Evolutionary conservation across 1,140 invertebrate species (phyloP).

Genomic region (Ganaspis sp.): DNA sequence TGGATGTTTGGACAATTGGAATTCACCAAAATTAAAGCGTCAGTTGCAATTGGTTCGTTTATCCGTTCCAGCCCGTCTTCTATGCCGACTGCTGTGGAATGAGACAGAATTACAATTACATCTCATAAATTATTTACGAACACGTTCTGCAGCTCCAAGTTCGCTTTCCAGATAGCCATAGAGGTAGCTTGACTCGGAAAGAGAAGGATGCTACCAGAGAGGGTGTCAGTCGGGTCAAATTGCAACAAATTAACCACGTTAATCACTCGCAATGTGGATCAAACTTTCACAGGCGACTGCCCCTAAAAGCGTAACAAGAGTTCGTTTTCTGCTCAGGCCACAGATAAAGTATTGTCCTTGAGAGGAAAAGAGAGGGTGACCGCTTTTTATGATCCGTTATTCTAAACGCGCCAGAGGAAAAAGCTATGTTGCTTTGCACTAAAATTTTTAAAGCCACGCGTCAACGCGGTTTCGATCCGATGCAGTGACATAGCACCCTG

Average conservation of each 20-base stretch:
- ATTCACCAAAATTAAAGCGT: slow-evolving; percentile 4
- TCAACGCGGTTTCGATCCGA: background rate
- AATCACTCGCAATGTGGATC: slow-evolving; percentile 50
- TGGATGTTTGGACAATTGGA: too few species aligned
- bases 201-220: background rate
- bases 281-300: slow-evolving; percentile 48
- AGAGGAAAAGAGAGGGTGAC: background rate
- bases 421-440: background rate
- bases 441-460: background rate
- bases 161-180: background rate
- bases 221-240: slow-evolving; percentile 48
- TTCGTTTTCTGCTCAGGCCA: background rate
- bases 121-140: slow-evolving; percentile 20
- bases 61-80: slow-evolving; percentile 11
- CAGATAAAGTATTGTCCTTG: background rate
- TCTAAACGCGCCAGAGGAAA: background rate
- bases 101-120: slow-evolving; percentile 27
- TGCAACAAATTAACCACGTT: slow-evolving; percentile 63
- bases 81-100: background rate
- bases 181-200: slow-evolving; percentile 3
- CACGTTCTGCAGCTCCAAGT: slow-evolving; percentile 16
- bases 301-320: background rate
- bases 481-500: background rate
- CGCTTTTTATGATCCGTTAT: slow-evolving; percentile 6
- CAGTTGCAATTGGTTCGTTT: slow-evolving; percentile 23